These are phyloP conservation scores for Candidula unifasciata DNA, from an alignment of 2,888 invertebrate species.

Conservation along the genomic window DNA sequence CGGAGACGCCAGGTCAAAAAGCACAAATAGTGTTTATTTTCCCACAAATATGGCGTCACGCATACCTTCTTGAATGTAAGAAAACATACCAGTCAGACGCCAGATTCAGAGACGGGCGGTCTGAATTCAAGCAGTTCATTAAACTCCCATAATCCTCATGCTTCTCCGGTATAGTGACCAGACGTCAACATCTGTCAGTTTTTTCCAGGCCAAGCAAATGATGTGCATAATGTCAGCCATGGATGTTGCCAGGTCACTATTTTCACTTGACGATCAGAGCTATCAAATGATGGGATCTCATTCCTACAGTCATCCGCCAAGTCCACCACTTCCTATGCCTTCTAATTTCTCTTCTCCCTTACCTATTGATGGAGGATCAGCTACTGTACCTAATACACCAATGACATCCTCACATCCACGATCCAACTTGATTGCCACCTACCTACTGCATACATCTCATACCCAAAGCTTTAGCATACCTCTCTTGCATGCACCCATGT, in stretches of 20 bases:
- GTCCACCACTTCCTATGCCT: constrained; percentile 36
- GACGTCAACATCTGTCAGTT: constrained; percentile 11
- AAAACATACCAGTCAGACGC: too few relatives aligned
- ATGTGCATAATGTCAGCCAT: too few relatives aligned
- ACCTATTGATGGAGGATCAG: background rate
- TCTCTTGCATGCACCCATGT: too few relatives aligned
- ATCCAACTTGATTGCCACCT: constrained; percentile 42
- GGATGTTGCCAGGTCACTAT: background rate
- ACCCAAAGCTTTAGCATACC: constrained; percentile 31
- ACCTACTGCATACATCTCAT: constrained; percentile 20
- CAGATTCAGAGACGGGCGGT: constrained; percentile 42
- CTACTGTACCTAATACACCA: constrained; percentile 36
- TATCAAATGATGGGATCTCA: constrained; percentile 7
- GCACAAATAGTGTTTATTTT: too few relatives aligned
- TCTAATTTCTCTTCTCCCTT: background rate
- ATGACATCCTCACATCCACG: constrained; percentile 17
- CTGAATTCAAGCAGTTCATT: constrained; percentile 35
- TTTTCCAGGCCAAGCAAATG: constrained; percentile 13
- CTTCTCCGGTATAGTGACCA: background rate
- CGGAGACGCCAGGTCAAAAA: too few relatives aligned
- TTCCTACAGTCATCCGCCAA: background rate
- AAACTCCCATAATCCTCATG: constrained; percentile 31
- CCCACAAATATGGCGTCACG: too few relatives aligned
- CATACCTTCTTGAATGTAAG: too few relatives aligned
- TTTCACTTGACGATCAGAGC: constrained; percentile 29